Evolutionary conservation across 2,113 vertebrate species (phyloP).

Genomic region (Beaufortia kweichowensis): DNA sequence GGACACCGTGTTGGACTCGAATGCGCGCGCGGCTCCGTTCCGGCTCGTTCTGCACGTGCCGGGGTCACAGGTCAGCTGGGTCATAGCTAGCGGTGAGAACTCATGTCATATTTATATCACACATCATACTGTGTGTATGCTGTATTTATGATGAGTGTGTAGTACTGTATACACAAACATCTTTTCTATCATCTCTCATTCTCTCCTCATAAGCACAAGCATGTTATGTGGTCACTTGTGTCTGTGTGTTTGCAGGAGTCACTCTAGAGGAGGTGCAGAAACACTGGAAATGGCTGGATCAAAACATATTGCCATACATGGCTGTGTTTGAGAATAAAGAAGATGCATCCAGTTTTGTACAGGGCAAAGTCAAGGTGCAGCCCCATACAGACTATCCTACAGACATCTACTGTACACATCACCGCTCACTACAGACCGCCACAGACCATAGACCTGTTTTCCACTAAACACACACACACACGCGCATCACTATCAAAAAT

Average conservation of each 20-base stretch:
- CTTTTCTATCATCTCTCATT: no score
- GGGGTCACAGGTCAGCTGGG: conserved; percentile 90
- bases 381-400: not conserved
- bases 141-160: no score
- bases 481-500: no score
- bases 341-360: conserved; percentile 91
- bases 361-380: conserved; percentile 92
- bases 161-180: no score
- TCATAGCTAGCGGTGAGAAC: conserved; percentile 92
- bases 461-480: no score
- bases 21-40: conserved; percentile 87
- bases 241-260: conserved; percentile 76
- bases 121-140: no score
- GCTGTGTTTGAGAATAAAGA: conserved; percentile 96
- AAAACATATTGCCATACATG: conserved; percentile 91
- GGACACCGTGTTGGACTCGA: conserved; percentile 93
- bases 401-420: not conserved
- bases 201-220: not conserved
- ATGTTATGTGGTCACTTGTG: not conserved
- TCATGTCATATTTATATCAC: not conserved
- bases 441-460: no score
- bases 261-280: conserved; percentile 87
- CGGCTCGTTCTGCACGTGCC: conserved; percentile 94
- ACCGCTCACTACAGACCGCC: no score
- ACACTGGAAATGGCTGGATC: conserved; percentile 96